A percentile compares a stretch with the other conserved stretches of the same genome.
phyloP scores from a whole-genome alignment of 2,797 vertebrate genomes.

The Champsocephalus esox region DNA sequence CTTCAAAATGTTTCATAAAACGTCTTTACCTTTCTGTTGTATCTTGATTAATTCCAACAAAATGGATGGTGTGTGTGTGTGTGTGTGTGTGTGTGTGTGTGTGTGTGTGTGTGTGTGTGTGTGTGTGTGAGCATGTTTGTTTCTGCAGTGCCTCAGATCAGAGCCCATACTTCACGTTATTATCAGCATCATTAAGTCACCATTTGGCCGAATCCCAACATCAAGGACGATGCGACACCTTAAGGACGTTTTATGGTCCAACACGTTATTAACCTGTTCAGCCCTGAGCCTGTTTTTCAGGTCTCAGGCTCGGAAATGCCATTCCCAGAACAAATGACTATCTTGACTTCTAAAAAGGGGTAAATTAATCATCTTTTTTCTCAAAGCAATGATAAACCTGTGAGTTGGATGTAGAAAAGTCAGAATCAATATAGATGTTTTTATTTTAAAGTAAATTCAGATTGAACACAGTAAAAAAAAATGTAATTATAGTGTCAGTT shows the following conservation, averaged over 20 bases:
- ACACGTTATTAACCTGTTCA: slow-evolving; percentile 15
- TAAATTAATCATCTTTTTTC: no score
- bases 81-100: neutral
- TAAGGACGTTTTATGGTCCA: slow-evolving; percentile 52
- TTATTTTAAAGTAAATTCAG: no score
- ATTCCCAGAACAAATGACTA: no score
- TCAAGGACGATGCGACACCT: slow-evolving; percentile 54
- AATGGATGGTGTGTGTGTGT: neutral
- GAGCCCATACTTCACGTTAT: slow-evolving; percentile 30
- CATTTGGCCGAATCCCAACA: slow-evolving; percentile 44
- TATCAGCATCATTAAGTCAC: slow-evolving; percentile 67
- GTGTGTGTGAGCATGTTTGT: neutral
- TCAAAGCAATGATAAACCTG: no score
- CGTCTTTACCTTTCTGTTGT: no score
- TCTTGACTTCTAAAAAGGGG: no score
- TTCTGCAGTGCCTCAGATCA: slow-evolving; percentile 24
- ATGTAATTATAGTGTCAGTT: no score
- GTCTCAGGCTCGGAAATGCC: no score
- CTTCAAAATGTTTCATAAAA: neutral
- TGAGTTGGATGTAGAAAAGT: no score
- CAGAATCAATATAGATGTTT: no score
- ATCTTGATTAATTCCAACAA: neutral
- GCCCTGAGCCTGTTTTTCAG: no score
- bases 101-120: neutral
- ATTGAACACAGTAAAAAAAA: no score